A percentile compares a stretch with the other conserved stretches of the same genome.
Conservation (phyloP, 2,797 vertebrate species). For the Neoniphon sammara region DNA sequence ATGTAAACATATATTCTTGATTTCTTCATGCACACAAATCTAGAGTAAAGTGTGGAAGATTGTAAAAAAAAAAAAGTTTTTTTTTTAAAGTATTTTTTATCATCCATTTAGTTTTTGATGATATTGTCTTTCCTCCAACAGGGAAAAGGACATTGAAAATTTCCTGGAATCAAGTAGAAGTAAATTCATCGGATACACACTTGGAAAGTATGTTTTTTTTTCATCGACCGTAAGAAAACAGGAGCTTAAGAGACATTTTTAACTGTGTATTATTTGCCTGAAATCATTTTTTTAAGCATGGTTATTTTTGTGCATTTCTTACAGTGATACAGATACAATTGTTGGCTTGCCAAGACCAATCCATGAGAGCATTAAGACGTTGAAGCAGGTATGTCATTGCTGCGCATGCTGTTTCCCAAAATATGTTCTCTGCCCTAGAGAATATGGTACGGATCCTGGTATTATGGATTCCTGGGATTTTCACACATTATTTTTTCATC, state of each 20-base stretch:
- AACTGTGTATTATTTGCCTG: neutral
- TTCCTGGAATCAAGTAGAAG: conserved; percentile 98
- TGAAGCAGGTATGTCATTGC: conserved; percentile 89
- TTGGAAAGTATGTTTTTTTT: conserved; percentile 88
- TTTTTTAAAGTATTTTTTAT: neutral
- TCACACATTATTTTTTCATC: neutral
- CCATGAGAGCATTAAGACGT: conserved; percentile 96
- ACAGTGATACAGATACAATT: conserved; percentile 95
- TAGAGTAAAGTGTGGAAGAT: neutral
- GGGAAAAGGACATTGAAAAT: conserved; percentile 98
- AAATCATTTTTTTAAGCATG: neutral
- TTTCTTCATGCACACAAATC: neutral
- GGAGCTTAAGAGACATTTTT: neutral
- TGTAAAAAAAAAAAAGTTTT: neutral
- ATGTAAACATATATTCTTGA: too few species aligned
- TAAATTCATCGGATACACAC: conserved; percentile 98
- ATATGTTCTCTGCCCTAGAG: neutral
- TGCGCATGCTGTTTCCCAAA: neutral
- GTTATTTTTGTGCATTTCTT: conserved; percentile 23
- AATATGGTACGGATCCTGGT: neutral
- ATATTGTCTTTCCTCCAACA: conserved; percentile 64
- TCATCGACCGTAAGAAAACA: neutral
- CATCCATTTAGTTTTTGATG: neutral
- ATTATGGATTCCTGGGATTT: neutral
- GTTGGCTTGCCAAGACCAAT: conserved; percentile 97